These are phyloP conservation scores for Rhinophrynus dorsalis DNA, from an alignment of 2,797 vertebrate genomes.

Conservation along the genomic window DNA sequence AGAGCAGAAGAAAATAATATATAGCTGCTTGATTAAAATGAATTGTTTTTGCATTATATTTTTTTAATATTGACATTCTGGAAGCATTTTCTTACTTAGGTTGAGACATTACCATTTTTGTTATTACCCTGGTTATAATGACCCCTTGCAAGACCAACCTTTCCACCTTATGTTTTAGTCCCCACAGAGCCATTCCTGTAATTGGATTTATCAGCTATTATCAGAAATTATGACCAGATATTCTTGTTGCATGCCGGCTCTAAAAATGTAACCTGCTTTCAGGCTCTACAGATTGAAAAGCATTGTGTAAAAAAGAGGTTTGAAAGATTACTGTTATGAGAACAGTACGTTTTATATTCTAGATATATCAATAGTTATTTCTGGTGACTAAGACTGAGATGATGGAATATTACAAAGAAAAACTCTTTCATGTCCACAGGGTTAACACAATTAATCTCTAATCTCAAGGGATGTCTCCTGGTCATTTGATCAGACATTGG, in stretches of 20 bases:
- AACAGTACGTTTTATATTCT: not conserved
- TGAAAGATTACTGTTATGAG: not conserved
- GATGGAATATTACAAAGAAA: not conserved
- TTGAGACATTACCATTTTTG: slow-evolving; percentile 10
- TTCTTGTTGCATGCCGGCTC: slow-evolving; percentile 41
- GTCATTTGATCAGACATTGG: too few species aligned
- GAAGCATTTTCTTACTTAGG: slow-evolving; percentile 3
- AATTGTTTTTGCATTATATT: not conserved
- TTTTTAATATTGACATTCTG: slow-evolving; percentile 61
- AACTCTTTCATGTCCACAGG: not conserved
- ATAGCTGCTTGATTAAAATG: too few species aligned
- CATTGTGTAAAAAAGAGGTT: slow-evolving; percentile 14
- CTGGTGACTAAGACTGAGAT: not conserved
- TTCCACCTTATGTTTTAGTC: slow-evolving; percentile 48
- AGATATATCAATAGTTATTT: not conserved
- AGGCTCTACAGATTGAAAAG: slow-evolving; percentile 19
- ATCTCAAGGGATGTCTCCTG: too few species aligned
- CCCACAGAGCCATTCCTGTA: slow-evolving; percentile 47
- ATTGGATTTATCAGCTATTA: slow-evolving; percentile 49
- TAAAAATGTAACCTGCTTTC: slow-evolving; percentile 33
- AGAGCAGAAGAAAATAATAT: too few species aligned
- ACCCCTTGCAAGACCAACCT: slow-evolving; percentile 42
- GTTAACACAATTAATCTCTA: too few species aligned
- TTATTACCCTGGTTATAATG: slow-evolving; percentile 35
- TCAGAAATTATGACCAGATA: slow-evolving; percentile 44